phyloP scores from a whole-genome alignment of 2,888 invertebrate species.

The Pardosa pseudoannulata region DNA sequence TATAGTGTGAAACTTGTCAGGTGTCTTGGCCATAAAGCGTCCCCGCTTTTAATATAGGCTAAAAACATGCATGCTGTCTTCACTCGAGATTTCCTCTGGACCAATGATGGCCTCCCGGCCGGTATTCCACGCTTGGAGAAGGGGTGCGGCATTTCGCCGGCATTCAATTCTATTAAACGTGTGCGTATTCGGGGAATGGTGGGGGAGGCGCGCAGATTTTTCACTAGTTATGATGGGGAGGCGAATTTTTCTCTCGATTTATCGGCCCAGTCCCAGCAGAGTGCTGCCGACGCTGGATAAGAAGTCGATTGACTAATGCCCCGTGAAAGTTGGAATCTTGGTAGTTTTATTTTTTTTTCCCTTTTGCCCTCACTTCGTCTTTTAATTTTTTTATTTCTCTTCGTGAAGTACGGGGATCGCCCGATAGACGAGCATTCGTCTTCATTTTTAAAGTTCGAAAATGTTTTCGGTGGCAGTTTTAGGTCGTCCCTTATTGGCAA shows the following conservation, averaged over 20 bases:
- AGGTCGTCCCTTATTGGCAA: slow-evolving; percentile 71
- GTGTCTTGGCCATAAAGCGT: background rate
- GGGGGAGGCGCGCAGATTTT: slow-evolving; percentile 55
- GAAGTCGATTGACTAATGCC: slow-evolving; percentile 70
- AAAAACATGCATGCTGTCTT: background rate
- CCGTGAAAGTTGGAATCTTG: slow-evolving; percentile 63
- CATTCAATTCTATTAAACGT: slow-evolving; percentile 64
- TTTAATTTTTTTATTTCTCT: slow-evolving; percentile 16
- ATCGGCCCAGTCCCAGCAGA: slow-evolving; percentile 52
- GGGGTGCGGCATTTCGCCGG: slow-evolving; percentile 54
- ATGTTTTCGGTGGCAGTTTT: slow-evolving; percentile 71
- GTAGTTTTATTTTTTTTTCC: slow-evolving; percentile 44
- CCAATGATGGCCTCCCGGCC: background rate
- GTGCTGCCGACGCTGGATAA: slow-evolving; percentile 56
- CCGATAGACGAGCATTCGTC: slow-evolving; percentile 61
- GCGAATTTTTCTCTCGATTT: slow-evolving; percentile 62
- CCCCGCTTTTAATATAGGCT: background rate
- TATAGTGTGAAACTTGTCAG: background rate
- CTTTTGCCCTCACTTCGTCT: slow-evolving; percentile 17
- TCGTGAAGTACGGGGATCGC: slow-evolving; percentile 32
- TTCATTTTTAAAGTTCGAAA: slow-evolving; percentile 70
- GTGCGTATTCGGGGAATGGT: slow-evolving; percentile 34
- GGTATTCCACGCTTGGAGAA: slow-evolving; percentile 29
- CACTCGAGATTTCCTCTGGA: background rate
- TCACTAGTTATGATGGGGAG: slow-evolving; percentile 65